Evolutionary conservation across 2,113 vertebrate species (phyloP).

Genomic region (Bambusicola thoracicus): DNA sequence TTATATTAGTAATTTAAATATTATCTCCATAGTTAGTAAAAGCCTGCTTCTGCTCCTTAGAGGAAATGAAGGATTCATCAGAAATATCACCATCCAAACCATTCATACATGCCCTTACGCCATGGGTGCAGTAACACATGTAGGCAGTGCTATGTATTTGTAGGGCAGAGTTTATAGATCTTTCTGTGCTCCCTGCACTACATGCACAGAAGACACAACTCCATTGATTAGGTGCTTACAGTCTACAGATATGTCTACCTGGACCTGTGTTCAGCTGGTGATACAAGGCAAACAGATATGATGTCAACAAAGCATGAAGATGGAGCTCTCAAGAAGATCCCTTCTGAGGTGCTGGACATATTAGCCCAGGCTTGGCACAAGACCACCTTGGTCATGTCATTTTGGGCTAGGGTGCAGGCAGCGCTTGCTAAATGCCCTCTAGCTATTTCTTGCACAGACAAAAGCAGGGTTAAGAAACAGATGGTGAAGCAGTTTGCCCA

Average conservation of each 20-base stretch:
- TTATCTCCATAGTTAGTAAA: background rate
- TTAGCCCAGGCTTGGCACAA: slow-evolving; percentile 2
- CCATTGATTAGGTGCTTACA: fast-evolving
- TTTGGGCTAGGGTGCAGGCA: background rate
- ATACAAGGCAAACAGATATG: fast-evolving
- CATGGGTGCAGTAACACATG: fast-evolving
- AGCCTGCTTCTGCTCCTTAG: background rate
- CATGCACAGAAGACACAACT: background rate
- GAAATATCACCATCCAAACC: background rate
- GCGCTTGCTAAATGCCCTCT: background rate
- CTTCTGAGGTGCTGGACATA: background rate
- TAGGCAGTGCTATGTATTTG: background rate
- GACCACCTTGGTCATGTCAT: background rate
- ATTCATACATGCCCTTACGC: background rate
- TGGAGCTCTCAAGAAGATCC: background rate
- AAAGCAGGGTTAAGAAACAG: slow-evolving; percentile 21
- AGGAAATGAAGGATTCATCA: background rate
- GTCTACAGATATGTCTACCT: background rate
- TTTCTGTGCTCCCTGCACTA: background rate
- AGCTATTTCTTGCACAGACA: background rate
- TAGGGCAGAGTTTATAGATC: background rate
- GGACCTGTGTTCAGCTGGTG: background rate
- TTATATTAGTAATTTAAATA: background rate
- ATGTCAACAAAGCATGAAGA: background rate
- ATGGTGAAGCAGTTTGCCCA: slow-evolving; percentile 35